Evolutionary conservation across 2,797 vertebrate genomes (phyloP), one percentile per base, ranked within the genome.

Genomic region (Sternarchorhynchus goeldii): DNA sequence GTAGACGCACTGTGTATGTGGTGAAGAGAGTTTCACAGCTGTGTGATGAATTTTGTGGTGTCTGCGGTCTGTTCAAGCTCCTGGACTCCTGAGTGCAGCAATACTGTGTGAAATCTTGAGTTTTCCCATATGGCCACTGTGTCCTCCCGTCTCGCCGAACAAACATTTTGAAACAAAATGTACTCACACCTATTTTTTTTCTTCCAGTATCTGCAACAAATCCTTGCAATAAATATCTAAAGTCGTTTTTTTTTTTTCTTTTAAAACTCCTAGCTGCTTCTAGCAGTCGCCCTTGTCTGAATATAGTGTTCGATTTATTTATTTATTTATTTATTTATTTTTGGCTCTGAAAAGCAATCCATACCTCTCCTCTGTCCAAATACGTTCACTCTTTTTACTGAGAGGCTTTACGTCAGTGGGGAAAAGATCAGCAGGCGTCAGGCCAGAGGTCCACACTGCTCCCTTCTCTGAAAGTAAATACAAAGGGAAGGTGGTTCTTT

Each of bases 401-500:
- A 67, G 31, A 21, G 1, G 36, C 36, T 39, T 39, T 39, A 39
- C 36, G 36, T 39, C 36, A 39, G 36, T 39, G 7, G 36, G 36
- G 2, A 39, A 7, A 7, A 39, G 36, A 39, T 39, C 36, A 5
- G 36, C 36, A 39, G 36, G 1, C 36, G 36, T 39, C 36, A 7
- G 36, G 36, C 36, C 36, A 39, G 36, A 39, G 36, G 36, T 39
- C 36, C 7, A 7, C 7, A 7, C 73, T 65, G 25, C 6, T 71
- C 55, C 60, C 39, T 75, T 62, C 76, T 45, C 18, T 29, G 21
- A 75, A 12, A 21, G 2, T 56, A 80, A 70, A 77, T 75, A 39
- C 67, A 73, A 75, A 21, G 14, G 41, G 32, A 60, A 65, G 65
- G 59, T 36, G 31, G 73, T 62, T 78, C 25, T 25, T 76, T 85